A percentile compares a stretch with the other conserved stretches of the same genome.
Conservation (phyloP, 2,797 vertebrate genomes). For the Scyliorhinus canicula region DNA sequence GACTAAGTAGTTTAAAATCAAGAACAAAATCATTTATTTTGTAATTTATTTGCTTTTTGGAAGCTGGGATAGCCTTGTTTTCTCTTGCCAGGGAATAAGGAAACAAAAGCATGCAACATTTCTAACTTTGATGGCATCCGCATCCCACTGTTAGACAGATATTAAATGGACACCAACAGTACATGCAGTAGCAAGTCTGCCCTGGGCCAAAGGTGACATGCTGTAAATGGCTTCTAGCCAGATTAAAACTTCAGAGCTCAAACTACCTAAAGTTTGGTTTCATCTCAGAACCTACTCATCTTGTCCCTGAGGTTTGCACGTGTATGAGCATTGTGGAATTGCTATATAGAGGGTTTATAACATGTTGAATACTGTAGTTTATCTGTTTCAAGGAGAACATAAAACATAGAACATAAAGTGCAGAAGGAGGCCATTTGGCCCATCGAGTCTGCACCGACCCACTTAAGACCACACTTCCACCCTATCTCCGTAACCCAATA, state of each 20-base stretch:
- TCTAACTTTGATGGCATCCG: neutral
- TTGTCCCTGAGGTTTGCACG: neutral
- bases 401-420: too few species aligned
- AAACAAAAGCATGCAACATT: neutral
- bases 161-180: neutral
- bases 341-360: neutral
- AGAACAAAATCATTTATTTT: slow-evolving; percentile 45
- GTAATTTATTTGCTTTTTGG: neutral
- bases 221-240: neutral
- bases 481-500: too few species aligned
- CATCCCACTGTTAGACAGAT: neutral
- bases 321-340: neutral
- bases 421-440: too few species aligned
- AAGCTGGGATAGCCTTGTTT: neutral
- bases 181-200: neutral
- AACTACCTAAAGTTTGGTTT: neutral
- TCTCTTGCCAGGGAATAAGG: neutral
- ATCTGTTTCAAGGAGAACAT: neutral
- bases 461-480: too few species aligned
- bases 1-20: neutral
- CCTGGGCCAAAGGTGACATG: neutral
- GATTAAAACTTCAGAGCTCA: neutral
- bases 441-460: too few species aligned
- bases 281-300: neutral
- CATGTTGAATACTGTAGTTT: neutral